Evolutionary conservation across 2,888 invertebrate genomes (phyloP).

Genomic region (Chymomyza amoena): DNA sequence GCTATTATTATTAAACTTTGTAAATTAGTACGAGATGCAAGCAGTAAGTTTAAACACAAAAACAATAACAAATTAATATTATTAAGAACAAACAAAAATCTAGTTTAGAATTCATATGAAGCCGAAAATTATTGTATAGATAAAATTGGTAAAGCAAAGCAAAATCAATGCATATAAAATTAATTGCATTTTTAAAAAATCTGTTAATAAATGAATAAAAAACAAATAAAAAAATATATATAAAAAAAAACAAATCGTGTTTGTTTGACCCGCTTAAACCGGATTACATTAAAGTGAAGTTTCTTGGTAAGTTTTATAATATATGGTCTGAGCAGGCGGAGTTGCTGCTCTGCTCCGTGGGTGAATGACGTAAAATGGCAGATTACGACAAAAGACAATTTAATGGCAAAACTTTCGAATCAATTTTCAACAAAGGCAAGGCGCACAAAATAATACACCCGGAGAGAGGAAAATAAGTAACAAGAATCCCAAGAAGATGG

Average conservation of each 20-base stretch:
- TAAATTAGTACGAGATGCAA: background rate
- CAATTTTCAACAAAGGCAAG: constrained; percentile 67
- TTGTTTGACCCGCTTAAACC: background rate
- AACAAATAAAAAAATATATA: constrained; percentile 32
- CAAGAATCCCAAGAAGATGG: constrained; percentile 20
- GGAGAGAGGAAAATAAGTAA: constrained; percentile 1
- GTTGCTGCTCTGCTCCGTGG: background rate
- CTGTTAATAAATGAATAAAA: constrained; percentile 77
- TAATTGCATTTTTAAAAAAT: constrained; percentile 76
- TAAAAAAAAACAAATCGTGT: background rate
- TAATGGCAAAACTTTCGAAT: constrained; percentile 74
- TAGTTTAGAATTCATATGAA: constrained; percentile 17
- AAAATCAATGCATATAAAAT: constrained; percentile 63
- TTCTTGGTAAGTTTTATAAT: background rate
- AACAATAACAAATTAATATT: constrained; percentile 12
- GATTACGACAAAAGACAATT: constrained; percentile 67
- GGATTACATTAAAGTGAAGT: background rate
- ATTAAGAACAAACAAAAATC: constrained; percentile 20
- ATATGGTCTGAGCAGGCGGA: background rate
- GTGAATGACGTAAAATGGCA: constrained; percentile 38
- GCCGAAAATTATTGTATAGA: constrained; percentile 53
- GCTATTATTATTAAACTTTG: constrained; percentile 31
- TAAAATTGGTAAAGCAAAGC: constrained; percentile 16
- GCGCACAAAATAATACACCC: constrained; percentile 5
- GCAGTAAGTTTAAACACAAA: constrained; percentile 50